These are phyloP conservation scores for Actinia tenebrosa DNA, from an alignment of 64 coral and sea anemone species.

Conservation along the genomic window DNA sequence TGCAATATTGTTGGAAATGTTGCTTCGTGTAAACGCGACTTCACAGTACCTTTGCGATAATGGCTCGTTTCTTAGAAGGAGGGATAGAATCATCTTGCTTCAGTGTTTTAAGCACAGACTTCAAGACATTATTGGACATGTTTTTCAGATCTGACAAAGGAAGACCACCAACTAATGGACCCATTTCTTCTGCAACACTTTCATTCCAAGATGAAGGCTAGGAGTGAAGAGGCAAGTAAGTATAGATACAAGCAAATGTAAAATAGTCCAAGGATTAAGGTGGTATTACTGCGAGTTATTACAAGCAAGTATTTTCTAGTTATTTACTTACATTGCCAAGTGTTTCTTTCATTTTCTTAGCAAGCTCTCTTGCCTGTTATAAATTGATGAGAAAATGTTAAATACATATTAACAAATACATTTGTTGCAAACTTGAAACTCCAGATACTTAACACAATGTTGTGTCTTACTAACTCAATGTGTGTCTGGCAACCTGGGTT, in stretches of 20 bases:
- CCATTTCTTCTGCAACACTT: constrained; percentile 14
- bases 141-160: constrained; percentile 34
- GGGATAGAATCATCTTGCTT: constrained; percentile 39
- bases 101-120: constrained; percentile 35
- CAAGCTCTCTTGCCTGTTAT: constrained; percentile 9
- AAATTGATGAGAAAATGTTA: neutral
- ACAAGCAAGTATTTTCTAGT: neutral
- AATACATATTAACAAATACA: neutral
- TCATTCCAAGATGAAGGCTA: constrained; percentile 53
- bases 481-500: too few species aligned
- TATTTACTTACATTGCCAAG: constrained; percentile 8
- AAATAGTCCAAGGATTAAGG: too few species aligned
- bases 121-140: constrained; percentile 25
- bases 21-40: too few species aligned
- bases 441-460: too few species aligned
- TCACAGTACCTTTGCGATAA: constrained; percentile 26
- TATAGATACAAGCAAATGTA: too few species aligned
- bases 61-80: constrained; percentile 45
- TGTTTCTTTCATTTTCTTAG: constrained; percentile 24
- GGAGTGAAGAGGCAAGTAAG: neutral
- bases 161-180: constrained; percentile 40
- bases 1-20: too few species aligned
- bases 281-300: too few species aligned
- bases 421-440: too few species aligned
- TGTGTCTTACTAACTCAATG: too few species aligned